phyloP scores from a whole-genome alignment of 2,888 invertebrate genomes.

The Sinelater perroti region DNA sequence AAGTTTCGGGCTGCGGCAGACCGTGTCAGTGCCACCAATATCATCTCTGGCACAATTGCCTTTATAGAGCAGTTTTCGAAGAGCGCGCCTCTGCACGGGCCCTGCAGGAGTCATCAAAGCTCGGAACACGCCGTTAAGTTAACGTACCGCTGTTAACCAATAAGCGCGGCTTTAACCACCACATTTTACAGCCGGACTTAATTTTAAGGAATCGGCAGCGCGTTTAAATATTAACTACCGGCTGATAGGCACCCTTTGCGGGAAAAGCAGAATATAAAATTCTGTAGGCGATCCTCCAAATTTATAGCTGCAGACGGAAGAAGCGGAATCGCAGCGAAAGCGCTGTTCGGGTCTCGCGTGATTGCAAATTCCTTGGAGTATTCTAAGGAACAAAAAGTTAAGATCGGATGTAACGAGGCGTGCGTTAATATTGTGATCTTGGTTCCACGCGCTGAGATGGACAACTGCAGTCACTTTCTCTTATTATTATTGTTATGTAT shows the following conservation, averaged over 20 bases:
- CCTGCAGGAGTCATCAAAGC: slow-evolving; percentile 54
- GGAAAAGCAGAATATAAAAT: slow-evolving; percentile 7
- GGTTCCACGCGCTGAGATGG: too few species aligned
- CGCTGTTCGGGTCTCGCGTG: slow-evolving; percentile 1
- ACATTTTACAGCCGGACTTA: slow-evolving; percentile 30
- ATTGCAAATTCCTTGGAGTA: slow-evolving; percentile 9
- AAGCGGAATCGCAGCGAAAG: background rate
- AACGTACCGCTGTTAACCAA: slow-evolving; percentile 43
- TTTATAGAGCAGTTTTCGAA: slow-evolving; percentile 50
- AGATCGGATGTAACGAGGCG: slow-evolving; percentile 2
- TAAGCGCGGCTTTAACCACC: slow-evolving; percentile 36
- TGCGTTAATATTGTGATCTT: slow-evolving; percentile 2
- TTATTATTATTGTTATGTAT: too few species aligned
- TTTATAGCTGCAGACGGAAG: background rate
- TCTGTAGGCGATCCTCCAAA: background rate
- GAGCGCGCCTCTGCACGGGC: slow-evolving; percentile 48
- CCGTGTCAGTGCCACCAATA: slow-evolving; percentile 47
- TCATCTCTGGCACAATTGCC: slow-evolving; percentile 48
- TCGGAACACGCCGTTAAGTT: slow-evolving; percentile 48
- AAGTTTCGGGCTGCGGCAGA: too few species aligned
- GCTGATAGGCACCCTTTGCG: slow-evolving; percentile 15
- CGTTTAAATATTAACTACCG: slow-evolving; percentile 29
- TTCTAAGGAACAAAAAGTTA: slow-evolving; percentile 1
- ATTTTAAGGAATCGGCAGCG: slow-evolving; percentile 28
- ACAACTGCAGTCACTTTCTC: too few species aligned